Evolutionary conservation across 2,113 vertebrate species (phyloP).

Genomic region (Cygnus atratus): DNA sequence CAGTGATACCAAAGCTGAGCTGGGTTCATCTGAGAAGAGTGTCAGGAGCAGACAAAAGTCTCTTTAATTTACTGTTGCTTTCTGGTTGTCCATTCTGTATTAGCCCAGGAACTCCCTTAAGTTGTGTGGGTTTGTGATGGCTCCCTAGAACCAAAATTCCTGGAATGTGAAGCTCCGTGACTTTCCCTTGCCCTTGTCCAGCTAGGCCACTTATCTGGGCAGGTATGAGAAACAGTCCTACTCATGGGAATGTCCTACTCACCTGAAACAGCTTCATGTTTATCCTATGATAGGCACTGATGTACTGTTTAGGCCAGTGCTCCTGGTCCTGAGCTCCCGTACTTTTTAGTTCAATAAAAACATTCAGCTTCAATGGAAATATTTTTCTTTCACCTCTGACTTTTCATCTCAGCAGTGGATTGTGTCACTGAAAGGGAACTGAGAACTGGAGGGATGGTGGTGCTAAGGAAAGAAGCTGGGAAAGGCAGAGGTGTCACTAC

Average conservation of each 20-base stretch:
- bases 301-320: neutral
- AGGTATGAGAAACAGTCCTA: accelerated
- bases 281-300: neutral
- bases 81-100: neutral
- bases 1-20: neutral
- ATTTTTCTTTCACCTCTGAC: neutral
- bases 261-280: neutral
- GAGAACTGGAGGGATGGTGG: neutral
- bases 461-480: neutral
- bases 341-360: neutral
- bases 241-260: neutral
- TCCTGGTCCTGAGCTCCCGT: neutral
- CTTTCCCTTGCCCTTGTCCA: neutral
- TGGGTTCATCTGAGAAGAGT: neutral
- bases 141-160: neutral
- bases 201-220: neutral
- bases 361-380: neutral
- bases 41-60: neutral
- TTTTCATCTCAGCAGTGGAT: neutral
- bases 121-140: neutral
- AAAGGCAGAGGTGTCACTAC: neutral
- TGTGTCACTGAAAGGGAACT: neutral
- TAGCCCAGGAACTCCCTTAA: neutral
- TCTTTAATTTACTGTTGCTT: neutral
- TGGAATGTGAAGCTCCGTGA: neutral